Conservation (phyloP, 2,797 vertebrate species). For the Halcyon leucocephala region DNA sequence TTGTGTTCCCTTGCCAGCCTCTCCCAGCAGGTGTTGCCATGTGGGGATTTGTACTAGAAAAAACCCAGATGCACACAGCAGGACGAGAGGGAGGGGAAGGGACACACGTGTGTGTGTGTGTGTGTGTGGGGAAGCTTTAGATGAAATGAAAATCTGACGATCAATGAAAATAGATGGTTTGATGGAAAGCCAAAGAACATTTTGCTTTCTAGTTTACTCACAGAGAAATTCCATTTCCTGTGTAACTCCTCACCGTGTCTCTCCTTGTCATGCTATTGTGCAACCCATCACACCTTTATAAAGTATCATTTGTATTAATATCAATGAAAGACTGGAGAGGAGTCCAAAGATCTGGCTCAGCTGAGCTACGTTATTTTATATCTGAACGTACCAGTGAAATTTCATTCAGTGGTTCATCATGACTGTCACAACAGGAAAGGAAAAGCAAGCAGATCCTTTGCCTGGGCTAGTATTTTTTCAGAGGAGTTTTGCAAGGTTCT, state of each 20-base stretch:
- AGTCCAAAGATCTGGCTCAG: background rate
- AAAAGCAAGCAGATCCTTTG: background rate
- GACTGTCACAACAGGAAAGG: background rate
- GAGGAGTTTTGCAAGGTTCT: background rate
- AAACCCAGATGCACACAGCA: background rate
- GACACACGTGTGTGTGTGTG: background rate
- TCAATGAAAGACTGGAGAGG: background rate
- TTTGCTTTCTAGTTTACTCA: background rate
- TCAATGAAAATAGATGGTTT: constrained; percentile 36
- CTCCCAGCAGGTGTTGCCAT: constrained; percentile 65
- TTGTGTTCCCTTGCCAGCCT: constrained; percentile 67
- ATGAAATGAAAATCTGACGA: constrained; percentile 13
- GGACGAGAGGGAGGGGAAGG: background rate
- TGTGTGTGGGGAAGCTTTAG: background rate
- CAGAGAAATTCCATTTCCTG: background rate
- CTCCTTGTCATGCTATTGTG: background rate
- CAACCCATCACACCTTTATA: background rate
- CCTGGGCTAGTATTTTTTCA: background rate
- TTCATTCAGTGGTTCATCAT: background rate
- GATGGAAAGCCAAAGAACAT: constrained; percentile 14
- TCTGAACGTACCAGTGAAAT: background rate
- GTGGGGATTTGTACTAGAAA: constrained; percentile 38
- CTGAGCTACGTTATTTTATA: background rate
- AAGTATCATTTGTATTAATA: background rate
- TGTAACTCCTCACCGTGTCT: background rate